Conservation (phyloP, 2,797 vertebrate genomes). For the Geotrypetes seraphini region DNA sequence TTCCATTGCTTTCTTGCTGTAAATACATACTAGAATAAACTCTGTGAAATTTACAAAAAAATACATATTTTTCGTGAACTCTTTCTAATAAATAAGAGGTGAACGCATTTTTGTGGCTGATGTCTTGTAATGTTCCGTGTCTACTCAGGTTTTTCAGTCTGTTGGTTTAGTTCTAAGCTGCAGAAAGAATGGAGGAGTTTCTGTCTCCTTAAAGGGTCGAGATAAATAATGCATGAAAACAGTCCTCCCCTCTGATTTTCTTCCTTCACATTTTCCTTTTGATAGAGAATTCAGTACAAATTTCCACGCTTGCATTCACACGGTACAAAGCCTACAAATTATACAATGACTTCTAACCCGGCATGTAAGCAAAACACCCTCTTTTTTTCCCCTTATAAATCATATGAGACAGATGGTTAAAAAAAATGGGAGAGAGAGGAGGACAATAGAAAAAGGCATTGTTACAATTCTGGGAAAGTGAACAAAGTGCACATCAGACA, state of each 20-base stretch:
- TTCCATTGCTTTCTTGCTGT: constrained; percentile 37
- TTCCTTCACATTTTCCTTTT: constrained; percentile 37
- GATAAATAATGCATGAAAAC: constrained; percentile 68
- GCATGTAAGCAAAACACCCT: constrained; percentile 44
- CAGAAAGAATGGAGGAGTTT: constrained; percentile 56
- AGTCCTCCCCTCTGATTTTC: constrained; percentile 34
- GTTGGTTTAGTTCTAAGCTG: constrained; percentile 62
- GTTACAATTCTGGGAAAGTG: constrained; percentile 45
- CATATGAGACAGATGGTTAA: constrained; percentile 56
- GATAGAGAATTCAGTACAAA: constrained; percentile 56
- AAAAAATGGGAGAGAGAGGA: constrained; percentile 15
- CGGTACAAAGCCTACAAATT: constrained; percentile 67
- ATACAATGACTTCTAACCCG: constrained; percentile 68
- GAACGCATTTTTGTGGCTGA: constrained; percentile 57
- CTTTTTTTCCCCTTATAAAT: constrained; percentile 34
- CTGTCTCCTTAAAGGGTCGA: constrained; percentile 48
- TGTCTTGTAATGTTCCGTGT: constrained; percentile 46
- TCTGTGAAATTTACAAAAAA: constrained; percentile 69
- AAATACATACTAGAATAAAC: constrained; percentile 74
- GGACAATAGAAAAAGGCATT: constrained; percentile 41
- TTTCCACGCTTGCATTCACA: constrained; percentile 65
- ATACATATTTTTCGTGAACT: constrained; percentile 61
- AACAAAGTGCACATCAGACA: constrained; percentile 54
- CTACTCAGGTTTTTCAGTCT: constrained; percentile 52
- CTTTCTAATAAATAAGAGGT: constrained; percentile 71